These are phyloP conservation scores for Amphiprion ocellaris DNA, from an alignment of 2,113 vertebrate genomes.

Conservation along the genomic window DNA sequence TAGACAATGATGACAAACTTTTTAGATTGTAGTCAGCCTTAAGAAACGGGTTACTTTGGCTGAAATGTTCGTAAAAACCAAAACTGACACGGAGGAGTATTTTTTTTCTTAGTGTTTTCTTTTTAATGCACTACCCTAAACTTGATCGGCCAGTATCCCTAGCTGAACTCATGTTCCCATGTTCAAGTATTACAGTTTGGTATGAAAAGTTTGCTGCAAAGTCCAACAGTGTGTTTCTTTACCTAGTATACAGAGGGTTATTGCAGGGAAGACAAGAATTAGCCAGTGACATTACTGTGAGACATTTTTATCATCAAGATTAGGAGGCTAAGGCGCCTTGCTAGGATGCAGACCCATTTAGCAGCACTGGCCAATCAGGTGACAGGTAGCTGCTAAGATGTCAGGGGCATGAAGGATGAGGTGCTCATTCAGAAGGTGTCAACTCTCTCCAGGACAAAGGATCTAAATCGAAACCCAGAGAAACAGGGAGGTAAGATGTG, in stretches of 20 bases:
- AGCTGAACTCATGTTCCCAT: not conserved
- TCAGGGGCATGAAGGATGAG: constrained; percentile 70
- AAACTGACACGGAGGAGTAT: too few relatives aligned
- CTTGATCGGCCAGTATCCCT: not conserved
- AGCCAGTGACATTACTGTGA: constrained; percentile 73
- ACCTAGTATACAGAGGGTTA: constrained; percentile 19
- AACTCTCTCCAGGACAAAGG: constrained; percentile 47
- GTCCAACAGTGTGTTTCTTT: constrained; percentile 33
- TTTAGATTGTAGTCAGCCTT: not conserved
- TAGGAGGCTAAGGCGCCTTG: constrained; percentile 84
- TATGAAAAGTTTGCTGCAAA: constrained; percentile 7
- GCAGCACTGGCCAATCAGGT: constrained; percentile 77
- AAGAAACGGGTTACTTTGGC: not conserved
- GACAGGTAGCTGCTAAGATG: constrained; percentile 56
- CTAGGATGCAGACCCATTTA: constrained; percentile 74
- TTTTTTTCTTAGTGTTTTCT: too few relatives aligned
- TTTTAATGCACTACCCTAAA: not conserved
- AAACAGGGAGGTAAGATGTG: constrained; percentile 60
- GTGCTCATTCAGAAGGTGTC: constrained; percentile 78
- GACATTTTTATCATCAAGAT: constrained; percentile 84
- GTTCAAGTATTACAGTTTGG: not conserved
- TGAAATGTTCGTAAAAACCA: too few relatives aligned
- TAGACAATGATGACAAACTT: too few relatives aligned
- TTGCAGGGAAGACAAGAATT: constrained; percentile 74
- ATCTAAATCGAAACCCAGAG: constrained; percentile 46